Evolutionary conservation across 2,113 vertebrate genomes (phyloP), one percentile per base, ranked within the genome.

Genomic region (Dasyprocta punctata): DNA sequence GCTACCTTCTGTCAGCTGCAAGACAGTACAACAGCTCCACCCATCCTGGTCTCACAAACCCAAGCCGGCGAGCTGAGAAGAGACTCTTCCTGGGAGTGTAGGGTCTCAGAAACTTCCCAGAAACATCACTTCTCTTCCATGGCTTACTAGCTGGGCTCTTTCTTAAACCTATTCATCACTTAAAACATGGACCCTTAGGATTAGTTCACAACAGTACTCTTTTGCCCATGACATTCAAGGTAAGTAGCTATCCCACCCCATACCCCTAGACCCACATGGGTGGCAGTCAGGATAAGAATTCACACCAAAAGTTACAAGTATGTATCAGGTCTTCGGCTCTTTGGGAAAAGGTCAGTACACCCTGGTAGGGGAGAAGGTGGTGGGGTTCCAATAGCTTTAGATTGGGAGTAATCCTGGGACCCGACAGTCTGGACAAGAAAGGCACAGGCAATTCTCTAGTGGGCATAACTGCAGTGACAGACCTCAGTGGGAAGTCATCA

Each of bases 351-450:
- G 7, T 44, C 73, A 16, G 1, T 14, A 54, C 13, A 16, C 33
- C 30, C 2, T 33, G 2, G 47, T 22, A 88, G 26, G 52, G 44
- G 30, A 52, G 17, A 28, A 41, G 47, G 56, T 33, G 12, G 65
- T 2, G 2, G 33, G 3, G 2, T 17, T 7, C 19, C 1, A 7
- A 54, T 0, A 14, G 54, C 28, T 28, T 2, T 13, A 47, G 3
- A 17, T 0, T 30, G 36, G 56, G 11, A 93, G 67, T 0, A n/a
- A 54, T 61, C 41, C 67, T 22, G 41, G 78, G 33, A 95, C 14
- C 3, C 9, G 1, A 2, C 1, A 36, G 30, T 75, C n/a, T 28
- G 22, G 65, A 60, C 28, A 92, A 61, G 36, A 44, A 69, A 67
- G 73, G 73, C 71, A 41, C 5, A 16, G 30, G 7, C 36, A 33